Evolutionary conservation across 2,797 vertebrate species (phyloP).

Genomic region (Eptatretus atami): DNA sequence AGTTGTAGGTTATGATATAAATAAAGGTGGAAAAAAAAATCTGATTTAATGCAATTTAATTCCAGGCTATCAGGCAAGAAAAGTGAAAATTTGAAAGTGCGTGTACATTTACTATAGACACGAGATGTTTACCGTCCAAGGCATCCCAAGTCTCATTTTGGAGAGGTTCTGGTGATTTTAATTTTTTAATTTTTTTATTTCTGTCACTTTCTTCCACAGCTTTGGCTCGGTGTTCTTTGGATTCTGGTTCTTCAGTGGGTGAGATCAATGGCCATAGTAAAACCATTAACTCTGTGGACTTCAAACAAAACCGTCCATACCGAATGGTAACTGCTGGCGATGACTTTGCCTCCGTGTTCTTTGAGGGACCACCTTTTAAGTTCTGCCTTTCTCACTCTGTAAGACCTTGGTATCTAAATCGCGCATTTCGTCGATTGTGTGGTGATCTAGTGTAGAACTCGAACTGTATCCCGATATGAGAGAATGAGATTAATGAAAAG

Average conservation of each 20-base stretch:
- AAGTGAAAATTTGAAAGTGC: neutral
- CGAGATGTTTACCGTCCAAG: constrained; percentile 6
- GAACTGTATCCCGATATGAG: no score
- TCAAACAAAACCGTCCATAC: constrained; percentile 53
- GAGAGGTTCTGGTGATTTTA: neutral
- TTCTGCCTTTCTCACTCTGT: constrained; percentile 50
- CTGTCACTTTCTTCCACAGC: constrained; percentile 15
- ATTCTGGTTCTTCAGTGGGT: constrained; percentile 56
- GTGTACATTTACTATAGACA: constrained; percentile 7
- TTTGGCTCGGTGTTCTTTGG: constrained; percentile 64
- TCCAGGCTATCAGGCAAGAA: no score
- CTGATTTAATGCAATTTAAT: no score
- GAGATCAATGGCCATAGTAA: constrained; percentile 53
- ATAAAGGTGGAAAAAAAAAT: no score
- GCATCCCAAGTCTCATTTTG: neutral
- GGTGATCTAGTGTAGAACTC: no score
- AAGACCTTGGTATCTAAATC: constrained; percentile 12
- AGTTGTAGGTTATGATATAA: no score
- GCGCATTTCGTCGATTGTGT: no score
- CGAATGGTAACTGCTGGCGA: constrained; percentile 45
- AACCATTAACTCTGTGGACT: constrained; percentile 55
- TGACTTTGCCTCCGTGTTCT: constrained; percentile 38
- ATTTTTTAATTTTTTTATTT: neutral
- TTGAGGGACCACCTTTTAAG: constrained; percentile 66
- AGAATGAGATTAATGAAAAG: no score